Base-by-base conservation (phyloP, 2,797 vertebrate species). In the Xerus rutilus region DNA sequence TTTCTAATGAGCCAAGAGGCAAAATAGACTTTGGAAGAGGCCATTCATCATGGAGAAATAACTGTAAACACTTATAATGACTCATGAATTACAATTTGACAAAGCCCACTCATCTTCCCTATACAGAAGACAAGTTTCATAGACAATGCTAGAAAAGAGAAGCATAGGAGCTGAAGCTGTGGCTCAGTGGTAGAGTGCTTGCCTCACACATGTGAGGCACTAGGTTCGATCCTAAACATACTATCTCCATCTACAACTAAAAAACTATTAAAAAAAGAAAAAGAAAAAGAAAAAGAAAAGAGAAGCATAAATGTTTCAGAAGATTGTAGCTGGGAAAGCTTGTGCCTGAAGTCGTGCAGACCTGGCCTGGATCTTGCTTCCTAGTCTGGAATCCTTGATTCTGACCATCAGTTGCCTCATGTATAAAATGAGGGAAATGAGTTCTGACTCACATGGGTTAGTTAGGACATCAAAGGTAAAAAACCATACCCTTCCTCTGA, bases 1-100 rank as follows among this genome's bases (percentile, higher is more conserved):
- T 73, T 97, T 95, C 47, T 96, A 97, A 96, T 91, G 86, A 96
- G 83, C 35, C 67, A 77, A 86, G 77, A 94, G 72, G 90, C 23
- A 93, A 89, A 90, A 97, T 2, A 91, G 69, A 93, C 73, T 96
- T 95, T 93, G 82, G 35, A 95, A 96, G 32, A 82, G 30, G 52
- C 54, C 88, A 91, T 94, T 95, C 67, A 95, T 95, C 96, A 95
- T 4, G 43, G 28, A 95, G 47, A 96, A 95, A 90, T 65, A 94
- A 92, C 74, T 89, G 18, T 81, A 77, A 96, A 96, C 79, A 95
- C 18, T 92, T 72, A 28, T 86, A 91, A 97, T n/a, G 86, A 85
- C 59, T 95, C 91, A 86, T 64, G 35, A 92, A 97, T 96, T 93
- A 88, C 30, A 89, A 92, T 67, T 4, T 85, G 77, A 95, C 94